phyloP scores from a whole-genome alignment of 2,113 vertebrate genomes.

The Calcarius ornatus region DNA sequence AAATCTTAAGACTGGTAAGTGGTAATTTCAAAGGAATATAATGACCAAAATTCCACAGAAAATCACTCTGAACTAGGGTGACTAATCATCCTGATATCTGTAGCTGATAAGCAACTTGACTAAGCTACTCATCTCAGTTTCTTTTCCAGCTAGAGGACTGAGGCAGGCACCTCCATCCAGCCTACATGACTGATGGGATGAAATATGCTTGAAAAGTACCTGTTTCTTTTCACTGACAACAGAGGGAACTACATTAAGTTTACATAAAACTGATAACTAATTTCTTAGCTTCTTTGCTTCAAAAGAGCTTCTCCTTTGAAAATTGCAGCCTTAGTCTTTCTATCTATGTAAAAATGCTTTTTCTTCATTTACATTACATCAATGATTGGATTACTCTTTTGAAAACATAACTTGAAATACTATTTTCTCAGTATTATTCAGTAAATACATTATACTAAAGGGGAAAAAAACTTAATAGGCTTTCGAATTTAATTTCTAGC shows the following conservation, averaged over 20 bases:
- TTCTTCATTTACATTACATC: neutral
- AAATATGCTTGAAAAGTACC: neutral
- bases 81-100: neutral
- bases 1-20: neutral
- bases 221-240: constrained; percentile 18
- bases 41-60: neutral
- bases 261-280: neutral
- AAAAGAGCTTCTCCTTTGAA: neutral
- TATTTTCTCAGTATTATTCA: neutral
- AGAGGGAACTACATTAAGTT: neutral
- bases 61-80: neutral
- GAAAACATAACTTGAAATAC: neutral
- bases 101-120: neutral
- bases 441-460: neutral
- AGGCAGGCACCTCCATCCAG: neutral
- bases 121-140: neutral
- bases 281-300: neutral
- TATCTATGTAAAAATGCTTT: neutral
- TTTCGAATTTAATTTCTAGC: neutral
- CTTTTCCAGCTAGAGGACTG: neutral
- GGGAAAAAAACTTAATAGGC: neutral
- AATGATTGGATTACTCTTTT: neutral
- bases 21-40: neutral
- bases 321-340: neutral
- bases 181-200: neutral